Evolutionary conservation across 37 sponge, comb jelly and placozoan species (phyloP).

Genomic region (Cladorhizidae sp.): DNA sequence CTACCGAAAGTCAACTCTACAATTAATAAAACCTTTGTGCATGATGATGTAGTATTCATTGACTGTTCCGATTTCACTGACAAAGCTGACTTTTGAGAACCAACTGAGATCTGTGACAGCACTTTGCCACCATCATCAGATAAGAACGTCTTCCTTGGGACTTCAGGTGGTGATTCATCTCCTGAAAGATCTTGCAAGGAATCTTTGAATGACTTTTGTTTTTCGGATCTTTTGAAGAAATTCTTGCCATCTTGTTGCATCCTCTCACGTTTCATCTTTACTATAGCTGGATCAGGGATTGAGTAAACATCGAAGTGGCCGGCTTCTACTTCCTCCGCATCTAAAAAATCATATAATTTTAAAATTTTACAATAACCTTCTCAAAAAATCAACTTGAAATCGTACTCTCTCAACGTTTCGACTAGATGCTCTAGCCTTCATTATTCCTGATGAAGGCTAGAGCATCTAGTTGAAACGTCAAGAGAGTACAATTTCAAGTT

Average conservation of each 20-base stretch:
- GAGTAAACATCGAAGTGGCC: slow-evolving; percentile 10
- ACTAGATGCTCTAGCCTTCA: no score
- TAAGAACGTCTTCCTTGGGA: neutral
- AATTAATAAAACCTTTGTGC: no score
- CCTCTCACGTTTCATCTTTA: slow-evolving; percentile 11
- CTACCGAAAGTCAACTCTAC: no score
- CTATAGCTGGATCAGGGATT: slow-evolving; percentile 38
- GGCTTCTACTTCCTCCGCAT: slow-evolving; percentile 34
- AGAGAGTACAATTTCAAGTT: no score
- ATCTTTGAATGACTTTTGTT: slow-evolving; percentile 13
- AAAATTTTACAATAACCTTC: no score
- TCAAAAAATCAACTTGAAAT: no score
- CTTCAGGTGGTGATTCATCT: neutral
- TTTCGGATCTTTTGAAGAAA: slow-evolving; percentile 6
- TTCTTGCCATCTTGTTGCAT: neutral
- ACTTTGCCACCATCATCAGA: neutral
- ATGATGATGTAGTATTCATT: no score
- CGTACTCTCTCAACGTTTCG: no score
- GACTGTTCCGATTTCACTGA: neutral
- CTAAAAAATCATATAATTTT: neutral
- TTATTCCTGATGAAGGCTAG: no score
- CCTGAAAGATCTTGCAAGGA: slow-evolving; percentile 29
- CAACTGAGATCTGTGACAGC: neutral
- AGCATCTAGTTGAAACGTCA: no score
- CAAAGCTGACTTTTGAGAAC: neutral